Base-by-base conservation (phyloP, 2,888 invertebrate species). In the Eristalis intricaria region DNA sequence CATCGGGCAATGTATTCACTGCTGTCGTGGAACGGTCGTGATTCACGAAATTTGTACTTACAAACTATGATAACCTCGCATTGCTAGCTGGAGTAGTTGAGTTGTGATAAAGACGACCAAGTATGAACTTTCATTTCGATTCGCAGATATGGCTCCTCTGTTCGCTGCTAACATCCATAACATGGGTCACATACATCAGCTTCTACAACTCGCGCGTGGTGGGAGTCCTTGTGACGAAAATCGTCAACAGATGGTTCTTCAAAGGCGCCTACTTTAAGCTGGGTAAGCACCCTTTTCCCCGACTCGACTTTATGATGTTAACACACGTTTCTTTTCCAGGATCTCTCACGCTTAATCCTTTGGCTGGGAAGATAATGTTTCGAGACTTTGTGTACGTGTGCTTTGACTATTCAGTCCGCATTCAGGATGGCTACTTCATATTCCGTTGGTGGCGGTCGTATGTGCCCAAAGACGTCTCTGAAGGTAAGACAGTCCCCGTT, bases 341-440 rank as follows among this genome's bases (percentile, higher is more conserved):
- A 78, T 99, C 99, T 4, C 96, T 99, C 91, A 98, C 98, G 5
- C 94, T 99, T 75, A 98, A 98, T 93, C 97, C 98, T n/a, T 94
- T 99, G 88, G 98, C 99, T 75, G 99, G 99, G 3, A 99, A 99
- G 94, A 96, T 99, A 74, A 99, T 99, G 99, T 99, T 99, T 93
- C 95, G 98, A 80, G 98, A 99, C 94, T 96, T 99, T 90, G 96
- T 97, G 75, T 98, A 97, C 91, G 97, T 98, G 84, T 98, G 97
- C 88, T 97, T 97, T 91, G 99, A 99, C 94, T 98, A 97, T 93
- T 97, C 98, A 40, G 93, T 98, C 60, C 95, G 99, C 89, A 96
- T 99, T 89, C 99, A 99, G 93, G 99, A 99, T 94, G 99, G 99
- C 1, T 99, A 98, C 95, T 94, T 99, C 88, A 98, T 99, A 93